phyloP scores from a whole-genome alignment of 2,888 invertebrate genomes.

The Parascotia fuliginaria region DNA sequence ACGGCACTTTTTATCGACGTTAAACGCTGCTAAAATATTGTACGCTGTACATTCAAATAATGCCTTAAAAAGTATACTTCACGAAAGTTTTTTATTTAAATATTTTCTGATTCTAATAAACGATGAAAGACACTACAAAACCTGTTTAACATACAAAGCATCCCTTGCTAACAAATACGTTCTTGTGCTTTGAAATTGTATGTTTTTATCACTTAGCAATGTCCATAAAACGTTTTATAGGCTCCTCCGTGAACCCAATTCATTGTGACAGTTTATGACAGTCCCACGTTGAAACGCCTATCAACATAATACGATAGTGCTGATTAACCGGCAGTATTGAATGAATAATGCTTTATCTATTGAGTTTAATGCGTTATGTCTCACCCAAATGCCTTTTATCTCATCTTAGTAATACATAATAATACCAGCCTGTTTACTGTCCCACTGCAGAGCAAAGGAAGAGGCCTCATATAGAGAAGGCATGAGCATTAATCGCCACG shows the following conservation, averaged over 20 bases:
- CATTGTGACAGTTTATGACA: conserved; percentile 1
- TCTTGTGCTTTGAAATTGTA: background rate
- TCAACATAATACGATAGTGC: conserved; percentile 2
- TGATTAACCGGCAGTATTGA: conserved; percentile 1
- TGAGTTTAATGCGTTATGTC: conserved; percentile 1
- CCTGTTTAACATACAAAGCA: background rate
- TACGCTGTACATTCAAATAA: too few relatives aligned
- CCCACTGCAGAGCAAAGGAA: too few relatives aligned
- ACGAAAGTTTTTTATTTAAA: too few relatives aligned
- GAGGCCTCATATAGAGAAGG: too few relatives aligned
- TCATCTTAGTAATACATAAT: too few relatives aligned
- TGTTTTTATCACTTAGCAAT: background rate
- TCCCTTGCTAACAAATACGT: background rate
- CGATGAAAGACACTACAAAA: background rate
- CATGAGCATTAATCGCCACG: too few relatives aligned
- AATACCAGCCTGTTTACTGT: too few relatives aligned
- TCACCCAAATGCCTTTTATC: conserved; percentile 15
- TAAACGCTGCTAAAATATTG: too few relatives aligned
- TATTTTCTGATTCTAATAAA: too few relatives aligned
- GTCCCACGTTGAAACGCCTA: background rate
- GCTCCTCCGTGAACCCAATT: background rate
- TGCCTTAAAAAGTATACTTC: too few relatives aligned
- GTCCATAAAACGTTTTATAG: background rate
- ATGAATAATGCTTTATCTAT: conserved; percentile 1
- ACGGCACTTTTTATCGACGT: too few relatives aligned